Conservation (phyloP, 2,797 vertebrate genomes). For the Leuciscus waleckii region DNA sequence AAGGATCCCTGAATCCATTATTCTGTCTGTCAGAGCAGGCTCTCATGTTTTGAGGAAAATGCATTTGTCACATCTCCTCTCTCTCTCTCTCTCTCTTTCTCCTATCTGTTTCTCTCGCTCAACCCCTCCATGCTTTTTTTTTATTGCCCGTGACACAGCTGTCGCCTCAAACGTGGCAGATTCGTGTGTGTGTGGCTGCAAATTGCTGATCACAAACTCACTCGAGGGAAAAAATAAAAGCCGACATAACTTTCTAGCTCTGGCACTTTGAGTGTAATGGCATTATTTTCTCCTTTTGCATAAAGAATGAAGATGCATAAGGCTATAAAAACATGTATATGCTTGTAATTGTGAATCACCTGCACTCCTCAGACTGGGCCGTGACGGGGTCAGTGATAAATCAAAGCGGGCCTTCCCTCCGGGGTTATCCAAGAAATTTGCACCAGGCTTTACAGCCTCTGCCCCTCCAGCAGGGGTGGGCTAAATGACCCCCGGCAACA, state of each 20-base stretch:
- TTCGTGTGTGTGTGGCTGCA: slow-evolving; percentile 3
- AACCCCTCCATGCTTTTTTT: slow-evolving; percentile 56
- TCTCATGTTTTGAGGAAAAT: slow-evolving; percentile 66
- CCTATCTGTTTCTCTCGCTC: slow-evolving; percentile 60
- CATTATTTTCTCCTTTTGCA: background rate
- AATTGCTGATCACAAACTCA: slow-evolving; percentile 36
- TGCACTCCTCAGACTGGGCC: slow-evolving; percentile 49
- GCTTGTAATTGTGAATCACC: slow-evolving; percentile 19
- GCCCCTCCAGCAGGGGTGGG: slow-evolving; percentile 62
- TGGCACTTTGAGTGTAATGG: background rate
- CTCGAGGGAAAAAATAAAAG: slow-evolving; percentile 14
- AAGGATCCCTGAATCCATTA: slow-evolving; percentile 53
- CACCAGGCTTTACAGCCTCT: slow-evolving; percentile 68
- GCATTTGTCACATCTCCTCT: slow-evolving; percentile 68
- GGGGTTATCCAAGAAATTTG: slow-evolving; percentile 65
- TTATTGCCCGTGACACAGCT: slow-evolving; percentile 71
- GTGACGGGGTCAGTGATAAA: slow-evolving; percentile 52
- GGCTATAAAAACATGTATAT: background rate
- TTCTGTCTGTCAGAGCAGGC: slow-evolving; percentile 62
- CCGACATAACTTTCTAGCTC: slow-evolving; percentile 1
- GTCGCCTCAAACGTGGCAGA: slow-evolving; percentile 65
- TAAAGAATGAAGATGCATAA: background rate
- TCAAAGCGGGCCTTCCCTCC: slow-evolving; percentile 54
- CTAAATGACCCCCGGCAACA: slow-evolving; percentile 63
- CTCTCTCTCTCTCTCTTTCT: slow-evolving; percentile 39